Evolutionary conservation across 2,113 vertebrate genomes (phyloP).

Genomic region (Mesoclemmys tuberculata): DNA sequence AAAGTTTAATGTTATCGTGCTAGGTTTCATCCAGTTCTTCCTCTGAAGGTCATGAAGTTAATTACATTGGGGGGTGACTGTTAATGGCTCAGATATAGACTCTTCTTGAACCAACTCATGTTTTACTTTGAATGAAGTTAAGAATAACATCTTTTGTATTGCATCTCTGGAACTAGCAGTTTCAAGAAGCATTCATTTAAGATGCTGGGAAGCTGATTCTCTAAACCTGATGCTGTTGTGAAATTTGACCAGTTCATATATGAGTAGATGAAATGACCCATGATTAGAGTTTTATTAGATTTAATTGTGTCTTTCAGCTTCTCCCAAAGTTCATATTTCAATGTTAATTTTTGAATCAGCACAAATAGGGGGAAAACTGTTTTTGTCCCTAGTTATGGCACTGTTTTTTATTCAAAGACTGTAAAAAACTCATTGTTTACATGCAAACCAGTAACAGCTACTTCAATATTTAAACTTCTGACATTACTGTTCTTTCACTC

Average conservation of each 20-base stretch:
- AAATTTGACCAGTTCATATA: neutral
- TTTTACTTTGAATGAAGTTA: neutral
- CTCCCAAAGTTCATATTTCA: neutral
- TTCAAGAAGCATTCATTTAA: neutral
- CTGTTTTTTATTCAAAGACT: constrained; percentile 4
- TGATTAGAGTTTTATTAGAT: neutral
- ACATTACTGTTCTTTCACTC: constrained; percentile 41
- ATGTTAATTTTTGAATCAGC: neutral
- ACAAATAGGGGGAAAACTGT: neutral
- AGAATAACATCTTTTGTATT: neutral
- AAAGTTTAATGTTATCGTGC: neutral
- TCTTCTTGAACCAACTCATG: neutral
- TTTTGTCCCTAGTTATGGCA: neutral
- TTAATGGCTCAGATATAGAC: neutral
- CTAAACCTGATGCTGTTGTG: neutral
- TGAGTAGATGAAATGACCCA: neutral
- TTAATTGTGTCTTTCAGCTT: neutral
- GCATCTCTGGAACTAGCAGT: neutral
- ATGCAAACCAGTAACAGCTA: neutral
- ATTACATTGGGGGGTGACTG: neutral
- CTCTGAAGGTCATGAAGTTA: neutral
- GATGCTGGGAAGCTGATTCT: neutral
- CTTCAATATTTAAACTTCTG: constrained; percentile 55
- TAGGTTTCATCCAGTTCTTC: neutral
- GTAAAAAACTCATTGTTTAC: neutral